Conservation (phyloP, 2,797 vertebrate genomes). For the Gila robusta region DNA sequence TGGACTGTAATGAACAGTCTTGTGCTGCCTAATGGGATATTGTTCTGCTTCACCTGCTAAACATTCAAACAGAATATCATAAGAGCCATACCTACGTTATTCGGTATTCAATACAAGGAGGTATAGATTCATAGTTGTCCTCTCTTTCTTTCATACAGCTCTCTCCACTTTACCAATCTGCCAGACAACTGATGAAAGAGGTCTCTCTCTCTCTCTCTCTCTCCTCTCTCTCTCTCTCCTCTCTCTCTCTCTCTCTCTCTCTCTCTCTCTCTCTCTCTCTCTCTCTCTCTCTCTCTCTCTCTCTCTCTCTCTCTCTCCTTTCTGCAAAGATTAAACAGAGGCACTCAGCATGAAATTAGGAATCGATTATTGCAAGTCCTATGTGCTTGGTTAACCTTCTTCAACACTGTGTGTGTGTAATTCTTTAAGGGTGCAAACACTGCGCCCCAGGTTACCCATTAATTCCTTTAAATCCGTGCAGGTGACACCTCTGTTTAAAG, state of each 20-base stretch:
- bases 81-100: slow-evolving; percentile 6
- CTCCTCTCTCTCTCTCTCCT: slow-evolving; percentile 63
- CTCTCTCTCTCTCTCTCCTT: slow-evolving; percentile 62
- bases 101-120: slow-evolving; percentile 32
- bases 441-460: slow-evolving; percentile 68
- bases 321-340: slow-evolving; percentile 75
- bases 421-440: slow-evolving; percentile 46
- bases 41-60: slow-evolving; percentile 47
- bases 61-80: slow-evolving; percentile 35
- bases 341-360: slow-evolving; percentile 85
- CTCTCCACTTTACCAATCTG: slow-evolving; percentile 17
- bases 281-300: slow-evolving; percentile 41
- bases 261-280: too few species aligned
- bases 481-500: slow-evolving; percentile 79
- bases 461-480: slow-evolving; percentile 73
- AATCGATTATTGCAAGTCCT: slow-evolving; percentile 83
- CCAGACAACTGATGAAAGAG: slow-evolving; percentile 50
- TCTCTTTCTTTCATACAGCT: slow-evolving; percentile 31
- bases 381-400: slow-evolving; percentile 79
- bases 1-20: slow-evolving; percentile 43
- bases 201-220: slow-evolving; percentile 53
- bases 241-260: too few species aligned
- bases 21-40: slow-evolving; percentile 49
- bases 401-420: slow-evolving; percentile 62
- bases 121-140: slow-evolving; percentile 40